Base-by-base conservation (phyloP, 2,888 invertebrate species). In the Psylliodes chrysocephalus region DNA sequence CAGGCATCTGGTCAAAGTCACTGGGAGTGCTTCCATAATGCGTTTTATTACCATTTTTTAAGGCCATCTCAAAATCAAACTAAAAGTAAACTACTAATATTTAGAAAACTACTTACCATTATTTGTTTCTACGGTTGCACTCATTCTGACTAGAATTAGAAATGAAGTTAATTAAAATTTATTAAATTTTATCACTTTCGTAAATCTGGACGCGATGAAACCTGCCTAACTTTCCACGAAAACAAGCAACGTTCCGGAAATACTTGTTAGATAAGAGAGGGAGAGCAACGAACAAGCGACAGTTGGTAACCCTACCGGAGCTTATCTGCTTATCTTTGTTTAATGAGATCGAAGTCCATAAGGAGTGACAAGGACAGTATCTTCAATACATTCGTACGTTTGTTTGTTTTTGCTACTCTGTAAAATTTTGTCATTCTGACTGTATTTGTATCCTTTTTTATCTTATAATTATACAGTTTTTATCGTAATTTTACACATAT, bases 161-260 rank as follows among this genome's bases (percentile, higher is more conserved):
- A 10, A 8, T 17, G 30, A 53, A 52, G n/a, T n/a, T 30, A 42
- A n/a, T 35, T 28, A 38, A 35, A 3, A 35, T 14, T 14, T 14
- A 35, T 14, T 6, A 8, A 12, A 2, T 33, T n/a, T 33, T 10
- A 33, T 25, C 10, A 30, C 30, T 35, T n/a, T 35, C 14, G 10
- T 17, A 47, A 35, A 38, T 33, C 42, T 49, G n/a, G 40, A 73
- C 75, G 66, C 71, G 75, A 66, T 71, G 62, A 53, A 68, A 76
- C 76, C 71, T 76, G 76, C 65, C 59, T 33, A 53, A 51, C 59
- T 46, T 75, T 71, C 73, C 68, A 72, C 72, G 72, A 71, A 71
- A 64, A 64, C 64, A 10, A 46, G 15, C 25, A 55, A 55, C 65
- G 51, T 61, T 67, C 71, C 73, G 73, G 73, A 73, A 71, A 73